phyloP scores from a whole-genome alignment of 2,797 vertebrate species.

The Botia kubotai region DNA sequence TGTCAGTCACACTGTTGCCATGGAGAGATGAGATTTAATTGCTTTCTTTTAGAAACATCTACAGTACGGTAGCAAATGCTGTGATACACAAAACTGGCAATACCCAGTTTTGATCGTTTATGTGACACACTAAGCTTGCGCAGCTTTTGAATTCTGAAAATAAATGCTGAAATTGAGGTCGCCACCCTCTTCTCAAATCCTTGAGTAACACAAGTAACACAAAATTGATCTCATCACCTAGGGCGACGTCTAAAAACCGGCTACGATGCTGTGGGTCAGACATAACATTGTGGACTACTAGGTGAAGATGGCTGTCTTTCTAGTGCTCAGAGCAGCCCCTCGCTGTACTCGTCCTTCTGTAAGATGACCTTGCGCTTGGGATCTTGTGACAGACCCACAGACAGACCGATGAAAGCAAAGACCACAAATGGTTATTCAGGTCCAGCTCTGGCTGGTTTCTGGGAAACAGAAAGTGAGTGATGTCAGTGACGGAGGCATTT shows the following conservation, averaged over 20 bases:
- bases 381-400: slow-evolving; percentile 61
- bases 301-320: slow-evolving; percentile 21
- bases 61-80: background rate
- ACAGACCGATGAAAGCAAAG: slow-evolving; percentile 57
- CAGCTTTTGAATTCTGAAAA: background rate
- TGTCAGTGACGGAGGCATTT: slow-evolving; percentile 55
- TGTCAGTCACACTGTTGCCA: slow-evolving; percentile 52
- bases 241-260: background rate
- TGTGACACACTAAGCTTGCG: background rate
- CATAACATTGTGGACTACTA: slow-evolving; percentile 6
- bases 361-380: slow-evolving; percentile 56
- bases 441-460: slow-evolving; percentile 45
- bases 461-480: slow-evolving; percentile 54
- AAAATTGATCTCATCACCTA: slow-evolving; percentile 9
- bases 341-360: slow-evolving; percentile 44
- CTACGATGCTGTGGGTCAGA: slow-evolving; percentile 9
- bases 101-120: background rate
- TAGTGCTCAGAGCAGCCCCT: slow-evolving; percentile 27
- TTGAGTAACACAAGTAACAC: background rate
- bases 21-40: slow-evolving; percentile 55
- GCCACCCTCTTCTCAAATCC: background rate
- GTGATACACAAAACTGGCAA: background rate
- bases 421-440: slow-evolving; percentile 59
- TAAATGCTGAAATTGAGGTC: background rate
- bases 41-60: slow-evolving; percentile 43